Percentiles rank a stretch among this genome's conserved stretches.
Conservation (phyloP, 2,113 vertebrate species). For the Axis porcinus region DNA sequence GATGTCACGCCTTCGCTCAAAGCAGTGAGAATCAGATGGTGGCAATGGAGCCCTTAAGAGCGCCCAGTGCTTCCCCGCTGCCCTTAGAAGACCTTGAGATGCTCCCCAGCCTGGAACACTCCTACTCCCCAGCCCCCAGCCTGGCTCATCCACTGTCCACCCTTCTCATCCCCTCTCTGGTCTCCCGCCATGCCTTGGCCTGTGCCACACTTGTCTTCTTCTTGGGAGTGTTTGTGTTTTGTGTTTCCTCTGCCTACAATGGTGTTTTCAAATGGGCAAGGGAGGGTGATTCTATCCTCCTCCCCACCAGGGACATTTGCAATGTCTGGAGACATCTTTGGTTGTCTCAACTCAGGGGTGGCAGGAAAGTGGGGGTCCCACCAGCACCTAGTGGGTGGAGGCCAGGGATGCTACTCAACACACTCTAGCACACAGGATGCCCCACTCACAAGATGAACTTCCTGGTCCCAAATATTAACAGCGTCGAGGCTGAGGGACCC, state of each 20-base stretch:
- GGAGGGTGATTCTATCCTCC: too few species aligned
- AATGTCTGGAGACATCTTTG: background rate
- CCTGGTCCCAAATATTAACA: background rate
- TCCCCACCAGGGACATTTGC: background rate
- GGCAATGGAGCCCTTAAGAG: background rate
- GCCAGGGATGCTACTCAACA: accelerated
- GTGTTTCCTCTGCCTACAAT: background rate
- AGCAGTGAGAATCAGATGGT: background rate
- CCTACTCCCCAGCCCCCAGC: background rate
- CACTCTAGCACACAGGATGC: background rate
- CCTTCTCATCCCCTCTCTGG: background rate
- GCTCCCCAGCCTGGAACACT: background rate
- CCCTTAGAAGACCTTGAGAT: background rate
- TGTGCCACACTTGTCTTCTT: background rate
- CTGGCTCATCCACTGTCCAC: background rate
- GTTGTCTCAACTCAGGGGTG: background rate
- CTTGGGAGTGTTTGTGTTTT: accelerated
- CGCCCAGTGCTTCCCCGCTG: background rate
- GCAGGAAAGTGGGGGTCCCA: background rate
- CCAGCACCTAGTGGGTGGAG: background rate
- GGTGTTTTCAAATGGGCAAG: background rate
- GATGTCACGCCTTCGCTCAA: background rate
- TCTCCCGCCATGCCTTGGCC: accelerated
- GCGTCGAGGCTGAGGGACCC: background rate
- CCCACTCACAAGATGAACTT: accelerated